These are phyloP conservation scores for Nasonia oneida DNA, from an alignment of 2,888 invertebrate genomes.

Conservation along the genomic window DNA sequence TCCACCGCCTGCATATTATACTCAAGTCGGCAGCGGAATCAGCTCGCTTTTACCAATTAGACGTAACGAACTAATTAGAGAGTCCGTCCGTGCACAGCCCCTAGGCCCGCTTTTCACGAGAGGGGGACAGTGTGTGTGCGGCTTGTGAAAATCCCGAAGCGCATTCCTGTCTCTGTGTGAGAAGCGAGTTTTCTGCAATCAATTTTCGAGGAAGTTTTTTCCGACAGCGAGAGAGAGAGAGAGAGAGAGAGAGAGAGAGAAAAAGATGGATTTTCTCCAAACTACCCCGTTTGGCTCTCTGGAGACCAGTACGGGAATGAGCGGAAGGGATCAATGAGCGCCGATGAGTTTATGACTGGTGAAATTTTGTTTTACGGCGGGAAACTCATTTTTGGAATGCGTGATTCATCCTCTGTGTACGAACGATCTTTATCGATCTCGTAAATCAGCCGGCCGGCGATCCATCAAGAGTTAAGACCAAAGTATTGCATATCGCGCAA, in stretches of 20 bases:
- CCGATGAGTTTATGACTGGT: constrained; percentile 11
- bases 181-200: background rate
- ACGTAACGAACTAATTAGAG: constrained; percentile 31
- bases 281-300: background rate
- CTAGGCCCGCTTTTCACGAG: too few species aligned
- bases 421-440: background rate
- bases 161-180: background rate
- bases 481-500: background rate
- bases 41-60: constrained; percentile 36
- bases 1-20: background rate
- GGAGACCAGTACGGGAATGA: background rate
- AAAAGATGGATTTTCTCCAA: background rate
- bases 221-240: too few species aligned
- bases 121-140: too few species aligned
- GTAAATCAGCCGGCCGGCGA: background rate
- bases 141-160: background rate
- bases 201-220: background rate
- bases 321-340: background rate
- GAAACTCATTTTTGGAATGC: background rate
- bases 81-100: too few species aligned
- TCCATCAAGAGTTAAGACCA: background rate
- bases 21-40: constrained; percentile 5
- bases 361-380: background rate
- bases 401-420: background rate
- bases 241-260: background rate